Conservation (phyloP, 1,140 invertebrate species). For the Pectinophora gossypiella region DNA sequence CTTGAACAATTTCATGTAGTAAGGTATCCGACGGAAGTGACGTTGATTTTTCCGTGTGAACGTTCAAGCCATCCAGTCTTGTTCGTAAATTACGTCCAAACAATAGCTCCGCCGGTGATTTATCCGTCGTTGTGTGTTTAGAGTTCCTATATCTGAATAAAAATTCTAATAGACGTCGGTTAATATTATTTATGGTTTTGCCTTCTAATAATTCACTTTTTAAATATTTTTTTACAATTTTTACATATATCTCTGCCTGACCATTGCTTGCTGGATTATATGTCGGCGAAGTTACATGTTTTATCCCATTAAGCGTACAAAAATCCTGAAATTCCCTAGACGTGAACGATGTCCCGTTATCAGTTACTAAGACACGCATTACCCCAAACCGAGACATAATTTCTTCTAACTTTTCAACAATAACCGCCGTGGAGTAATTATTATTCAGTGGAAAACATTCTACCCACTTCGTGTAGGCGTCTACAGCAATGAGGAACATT, state of each 20-base stretch:
- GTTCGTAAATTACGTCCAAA: no score
- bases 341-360: conserved; percentile 36
- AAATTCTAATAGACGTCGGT: no score
- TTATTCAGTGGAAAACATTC: conserved; percentile 14
- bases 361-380: conserved; percentile 23
- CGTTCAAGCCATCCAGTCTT: no score
- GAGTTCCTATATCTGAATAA: no score
- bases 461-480: background rate
- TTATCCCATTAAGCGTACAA: conserved; percentile 23
- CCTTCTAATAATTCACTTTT: no score
- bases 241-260: background rate
- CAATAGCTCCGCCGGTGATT: no score
- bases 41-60: no score
- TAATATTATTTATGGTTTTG: no score
- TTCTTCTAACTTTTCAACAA: conserved; percentile 20
- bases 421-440: conserved; percentile 2
- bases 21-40: no score
- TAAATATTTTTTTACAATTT: background rate
- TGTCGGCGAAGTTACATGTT: conserved; percentile 19
- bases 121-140: no score
- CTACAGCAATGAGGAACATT: background rate
- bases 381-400: conserved; percentile 28
- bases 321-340: conserved; percentile 26
- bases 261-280: conserved; percentile 19
- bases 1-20: no score